Evolutionary conservation across 2,888 invertebrate genomes (phyloP).

Genomic region (Mythimna albipuncta): DNA sequence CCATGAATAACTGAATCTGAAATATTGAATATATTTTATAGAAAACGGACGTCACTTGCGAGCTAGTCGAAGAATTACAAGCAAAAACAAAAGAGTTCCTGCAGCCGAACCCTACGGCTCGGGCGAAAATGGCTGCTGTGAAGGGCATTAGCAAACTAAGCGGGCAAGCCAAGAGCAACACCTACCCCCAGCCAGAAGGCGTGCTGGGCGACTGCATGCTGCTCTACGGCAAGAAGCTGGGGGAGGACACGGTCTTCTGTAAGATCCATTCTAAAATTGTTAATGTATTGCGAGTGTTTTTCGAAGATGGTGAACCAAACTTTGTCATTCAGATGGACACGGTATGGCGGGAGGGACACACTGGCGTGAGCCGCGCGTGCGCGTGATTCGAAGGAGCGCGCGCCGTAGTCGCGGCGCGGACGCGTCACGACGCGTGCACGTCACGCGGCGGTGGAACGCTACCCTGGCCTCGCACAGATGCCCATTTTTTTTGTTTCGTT

Average conservation of each 20-base stretch:
- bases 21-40: conserved; percentile 76
- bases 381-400: conserved; percentile 42
- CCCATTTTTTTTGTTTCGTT: conserved; percentile 45
- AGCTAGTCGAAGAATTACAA: conserved; percentile 99
- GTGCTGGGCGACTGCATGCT: conserved; percentile 99
- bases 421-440: conserved; percentile 48
- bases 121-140: conserved; percentile 98
- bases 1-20: not conserved
- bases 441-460: conserved; percentile 53
- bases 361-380: conserved; percentile 43
- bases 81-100: conserved; percentile 99
- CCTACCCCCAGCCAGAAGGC: conserved; percentile 99
- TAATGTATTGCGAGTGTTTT: conserved; percentile 32
- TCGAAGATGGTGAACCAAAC: conserved; percentile 50
- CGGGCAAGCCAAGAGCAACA: conserved; percentile 98
- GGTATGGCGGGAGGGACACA: conserved; percentile 52
- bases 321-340: conserved; percentile 59
- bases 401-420: conserved; percentile 35
- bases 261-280: conserved; percentile 71
- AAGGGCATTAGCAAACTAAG: conserved; percentile 99
- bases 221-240: conserved; percentile 98
- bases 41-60: conserved; percentile 99
- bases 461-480: conserved; percentile 53
- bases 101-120: conserved; percentile 99
- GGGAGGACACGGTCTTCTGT: conserved; percentile 98